Base-by-base conservation (phyloP, 53 echinoderm and acorn worm species). In the Henricia sp. region DNA sequence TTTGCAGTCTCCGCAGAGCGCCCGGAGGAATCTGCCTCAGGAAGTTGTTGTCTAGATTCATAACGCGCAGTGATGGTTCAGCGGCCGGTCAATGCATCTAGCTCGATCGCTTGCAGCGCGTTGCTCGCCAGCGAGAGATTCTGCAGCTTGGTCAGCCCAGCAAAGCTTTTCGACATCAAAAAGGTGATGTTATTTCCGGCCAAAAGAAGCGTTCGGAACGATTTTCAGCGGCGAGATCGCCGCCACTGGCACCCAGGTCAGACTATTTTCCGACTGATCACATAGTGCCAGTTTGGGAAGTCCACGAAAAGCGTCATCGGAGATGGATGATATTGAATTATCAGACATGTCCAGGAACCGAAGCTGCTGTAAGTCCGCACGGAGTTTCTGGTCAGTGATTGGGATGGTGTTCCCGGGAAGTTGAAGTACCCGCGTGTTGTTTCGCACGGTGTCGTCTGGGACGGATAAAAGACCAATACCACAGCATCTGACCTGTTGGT, bases 131-230 rank as follows among this genome's bases (percentile, higher is more conserved):
- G 60, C 48, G 80, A 64, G 63, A 80, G 80, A 32, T 42, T 37
- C 71, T 76, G 70, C 38, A 86, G 55, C 16, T 67, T 74, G 6
- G 86, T 75, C 37, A 86, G 52, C 4, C 76, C 76, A 19, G 27
- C 51, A 54, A 74, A 86, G 52, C 75, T 65, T 1, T 17, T 27
- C 21, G 66, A 36, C 32, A 27, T 41, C 29, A 86, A 17, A 21
- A 51, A 28, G 6, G 67, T 37, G 27, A 86, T 67, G 40, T 50
- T 64, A 55, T 86, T 86, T 26, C 50, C n/a, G 12, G 62, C 25
- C 3, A 86, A 43, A 30, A 63, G 16, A 26, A 86, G 51, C 34
- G 44, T 52, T 43, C 67, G 63, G 20, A 86, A 55, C 14, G 76
- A 50, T 33, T 50, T n/a, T 65, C 21, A 86, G 86, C 16, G 29